Base-by-base conservation (phyloP, 53 echinoderm and acorn worm genomes). In the Luidia sarsii region DNA sequence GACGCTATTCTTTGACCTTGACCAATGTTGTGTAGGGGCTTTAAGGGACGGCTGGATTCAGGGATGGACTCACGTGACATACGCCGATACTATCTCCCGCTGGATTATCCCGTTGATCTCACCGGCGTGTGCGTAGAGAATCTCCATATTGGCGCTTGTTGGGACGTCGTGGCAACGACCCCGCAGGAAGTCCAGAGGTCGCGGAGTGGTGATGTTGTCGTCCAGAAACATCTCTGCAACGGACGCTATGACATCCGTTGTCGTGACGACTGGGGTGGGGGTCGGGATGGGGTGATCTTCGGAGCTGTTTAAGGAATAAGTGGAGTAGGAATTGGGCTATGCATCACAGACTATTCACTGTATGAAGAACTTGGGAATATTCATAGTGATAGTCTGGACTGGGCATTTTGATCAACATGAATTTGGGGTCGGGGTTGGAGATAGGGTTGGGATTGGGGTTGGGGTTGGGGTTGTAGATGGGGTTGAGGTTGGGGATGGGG, bases 81-180 rank as follows among this genome's bases (percentile, higher is more conserved):
- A 82, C 0, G 92, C 96, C 8, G 90, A 48, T n/a, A 97, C 53
- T 7, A 97, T 90, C 69, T 93, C 97, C 57, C 86, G 86, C 50
- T 91, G 89, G 16, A 83, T 43, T 14, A 86, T 50, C 10, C 86
- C 91, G 28, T 71, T 88, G 57, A 72, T 64, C 82, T 88, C 81
- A 46, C 93, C 97, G 19, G 82, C 91, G 60, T 97, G 88, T 19
- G 93, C 84, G 57, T 87, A 91, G 60, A 97, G 59, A 31, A 94
- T 80, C 60, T 96, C 93, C 39, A 96, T 36, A 66, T 96, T 93
- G 57, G 94, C 74, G 19, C 87, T 82, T 10, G 93, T 91, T 1
- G 97, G 97, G 38, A 97, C 56, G 74, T 86, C 87, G 57, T 48
- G 79, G 65, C 97, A 97, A 48, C 70, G 55, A 29, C 93, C 94